A percentile compares a stretch with the other conserved stretches of the same genome.
Conservation (phyloP, 2,888 invertebrate genomes). For the Drosophila mimetica region DNA sequence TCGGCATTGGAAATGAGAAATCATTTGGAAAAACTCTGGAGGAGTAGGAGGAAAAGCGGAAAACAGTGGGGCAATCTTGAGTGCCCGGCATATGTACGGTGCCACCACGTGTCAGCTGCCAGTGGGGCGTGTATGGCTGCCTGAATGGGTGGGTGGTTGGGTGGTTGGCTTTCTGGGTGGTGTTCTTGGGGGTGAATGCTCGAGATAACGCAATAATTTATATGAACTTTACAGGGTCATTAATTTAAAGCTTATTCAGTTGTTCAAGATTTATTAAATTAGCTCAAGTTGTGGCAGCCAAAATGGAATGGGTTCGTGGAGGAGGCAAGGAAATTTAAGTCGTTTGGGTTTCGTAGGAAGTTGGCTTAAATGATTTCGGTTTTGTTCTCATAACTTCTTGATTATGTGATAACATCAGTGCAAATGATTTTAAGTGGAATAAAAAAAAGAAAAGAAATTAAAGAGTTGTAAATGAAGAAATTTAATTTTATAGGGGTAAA, state of each 20-base stretch:
- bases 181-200: constrained; percentile 12
- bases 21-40: constrained; percentile 57
- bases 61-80: constrained; percentile 50
- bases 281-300: constrained; percentile 79
- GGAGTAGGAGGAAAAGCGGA: background rate
- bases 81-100: constrained; percentile 56
- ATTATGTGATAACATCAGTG: constrained; percentile 11
- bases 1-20: constrained; percentile 71
- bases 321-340: background rate
- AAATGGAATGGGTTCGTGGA: constrained; percentile 2
- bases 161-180: constrained; percentile 12
- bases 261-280: constrained; percentile 84
- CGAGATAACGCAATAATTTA: constrained; percentile 80
- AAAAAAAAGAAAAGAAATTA: background rate
- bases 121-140: constrained; percentile 12
- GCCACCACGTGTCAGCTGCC: constrained; percentile 57
- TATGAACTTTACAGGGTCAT: constrained; percentile 82
- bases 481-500: too few species aligned
- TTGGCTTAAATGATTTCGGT: constrained; percentile 23
- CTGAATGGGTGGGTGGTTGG: constrained; percentile 14
- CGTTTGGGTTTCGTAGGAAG: constrained; percentile 11
- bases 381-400: constrained; percentile 19
- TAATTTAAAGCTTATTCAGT: constrained; percentile 84
- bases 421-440: background rate
- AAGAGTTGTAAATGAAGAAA: background rate